Conservation (phyloP, 2,888 invertebrate species). For the Nomada fucata region DNA sequence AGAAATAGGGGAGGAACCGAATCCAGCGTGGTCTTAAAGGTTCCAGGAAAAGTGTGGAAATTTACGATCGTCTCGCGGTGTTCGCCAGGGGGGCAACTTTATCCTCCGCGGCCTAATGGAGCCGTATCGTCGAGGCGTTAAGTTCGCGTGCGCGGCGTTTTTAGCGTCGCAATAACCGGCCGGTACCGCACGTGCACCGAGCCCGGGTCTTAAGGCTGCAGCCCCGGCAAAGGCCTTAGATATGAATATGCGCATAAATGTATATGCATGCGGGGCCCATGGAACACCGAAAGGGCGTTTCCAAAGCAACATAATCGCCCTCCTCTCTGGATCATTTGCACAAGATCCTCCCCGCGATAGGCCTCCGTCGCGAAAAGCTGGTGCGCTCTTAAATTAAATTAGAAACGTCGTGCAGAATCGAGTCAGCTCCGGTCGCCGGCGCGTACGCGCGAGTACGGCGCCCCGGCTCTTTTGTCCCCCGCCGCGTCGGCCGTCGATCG, state of each 20-base stretch:
- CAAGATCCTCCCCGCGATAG: conserved; percentile 40
- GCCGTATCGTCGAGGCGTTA: conserved; percentile 57
- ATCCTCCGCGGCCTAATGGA: conserved; percentile 65
- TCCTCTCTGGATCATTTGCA: conserved; percentile 46
- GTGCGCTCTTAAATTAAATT: conserved; percentile 41
- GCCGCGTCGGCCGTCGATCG: background rate
- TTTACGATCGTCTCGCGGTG: conserved; percentile 44
- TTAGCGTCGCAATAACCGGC: conserved; percentile 67
- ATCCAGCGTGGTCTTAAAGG: background rate
- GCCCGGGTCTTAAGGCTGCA: conserved; percentile 53
- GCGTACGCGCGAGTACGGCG: background rate
- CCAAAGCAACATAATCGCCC: conserved; percentile 53
- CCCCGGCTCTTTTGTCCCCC: too few relatives aligned
- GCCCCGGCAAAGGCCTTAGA: conserved; percentile 56
- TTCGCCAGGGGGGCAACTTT: conserved; percentile 56
- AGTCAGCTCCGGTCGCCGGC: too few relatives aligned
- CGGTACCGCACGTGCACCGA: conserved; percentile 59
- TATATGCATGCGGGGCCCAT: conserved; percentile 53
- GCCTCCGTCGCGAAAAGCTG: conserved; percentile 17
- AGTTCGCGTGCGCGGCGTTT: conserved; percentile 62
- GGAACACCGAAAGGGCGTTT: conserved; percentile 53
- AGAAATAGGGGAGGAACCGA: background rate
- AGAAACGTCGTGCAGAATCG: conserved; percentile 10
- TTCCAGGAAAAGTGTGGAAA: conserved; percentile 4
- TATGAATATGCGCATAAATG: conserved; percentile 66